Conservation (phyloP, 2,113 vertebrate genomes). For the Andinoacara biseriatus region DNA sequence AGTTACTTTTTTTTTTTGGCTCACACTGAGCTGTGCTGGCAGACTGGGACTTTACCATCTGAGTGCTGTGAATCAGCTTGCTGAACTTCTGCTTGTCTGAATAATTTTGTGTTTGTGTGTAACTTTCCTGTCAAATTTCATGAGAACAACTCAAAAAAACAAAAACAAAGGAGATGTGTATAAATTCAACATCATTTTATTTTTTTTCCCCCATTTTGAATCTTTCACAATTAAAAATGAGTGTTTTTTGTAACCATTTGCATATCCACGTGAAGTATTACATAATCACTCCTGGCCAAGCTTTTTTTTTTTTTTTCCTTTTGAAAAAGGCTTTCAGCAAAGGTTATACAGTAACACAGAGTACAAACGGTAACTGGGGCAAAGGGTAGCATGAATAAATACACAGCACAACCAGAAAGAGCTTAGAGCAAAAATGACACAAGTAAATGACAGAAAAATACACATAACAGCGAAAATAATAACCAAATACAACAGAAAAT, state of each 20-base stretch:
- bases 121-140: background rate
- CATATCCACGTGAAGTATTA: constrained; percentile 71
- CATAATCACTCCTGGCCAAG: constrained; percentile 66
- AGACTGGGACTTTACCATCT: background rate
- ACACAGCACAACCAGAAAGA: constrained; percentile 79
- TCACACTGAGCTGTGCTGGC: accelerated
- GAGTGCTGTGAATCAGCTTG: background rate
- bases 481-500: constrained; percentile 74
- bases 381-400: constrained; percentile 65
- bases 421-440: constrained; percentile 69
- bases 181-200: constrained; percentile 73
- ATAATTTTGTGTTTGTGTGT: background rate
- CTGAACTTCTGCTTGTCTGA: background rate
- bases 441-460: constrained; percentile 68
- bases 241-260: constrained; percentile 64
- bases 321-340: constrained; percentile 67
- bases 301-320: constrained; percentile 39
- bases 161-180: background rate
- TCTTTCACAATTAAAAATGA: constrained; percentile 69
- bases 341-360: constrained; percentile 75
- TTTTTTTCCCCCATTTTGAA: constrained; percentile 69
- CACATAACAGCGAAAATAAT: constrained; percentile 62
- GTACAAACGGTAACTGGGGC: constrained; percentile 73
- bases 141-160: background rate
- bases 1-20: background rate